Evolutionary conservation across 2,888 invertebrate species (phyloP), one percentile per base, ranked within the genome.

Genomic region (Parnassius apollo): DNA sequence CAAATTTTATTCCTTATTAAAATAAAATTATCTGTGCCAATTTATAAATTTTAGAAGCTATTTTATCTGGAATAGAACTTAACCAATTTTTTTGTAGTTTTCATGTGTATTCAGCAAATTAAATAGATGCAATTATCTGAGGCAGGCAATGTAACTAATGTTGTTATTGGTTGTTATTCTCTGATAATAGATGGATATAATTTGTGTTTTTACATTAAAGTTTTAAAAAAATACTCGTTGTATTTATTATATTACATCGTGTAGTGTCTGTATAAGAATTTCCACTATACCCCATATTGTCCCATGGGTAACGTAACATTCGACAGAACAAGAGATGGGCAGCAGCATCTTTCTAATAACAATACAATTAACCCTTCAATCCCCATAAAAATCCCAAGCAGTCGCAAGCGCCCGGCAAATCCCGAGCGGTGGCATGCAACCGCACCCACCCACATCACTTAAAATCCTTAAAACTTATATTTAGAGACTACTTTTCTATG

Each of bases 141-240:
- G 18, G 18, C 18, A 18, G 18, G 18, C 18, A 79, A 75, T 85
- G 83, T 85, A 81, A 68, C 75, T 82, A 83, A 25, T 25, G 25
- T 25, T 25, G 25, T 25, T 25, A 25, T 25, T 25, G 25, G 25
- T 83, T 88, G 86, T 89, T 88, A 84, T 80, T 82, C 81, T 81
- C 75, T 76, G 75, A 80, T 75, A 81, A 76, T 80, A 82, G 80
- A 72, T 74, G 75, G 78, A 69, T 82, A 81, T 85, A 86, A 77
- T 75, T 86, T 88, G 75, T 84, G 88, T 86, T 88, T 90, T 85
- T 89, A 88, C 82, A 88, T 79, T 85, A 86, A 88, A 90, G 83
- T 82, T 18, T 18, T 18, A 63, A 79, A 83, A 78, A 82, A 77
- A 85, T 80, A 85, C 81, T 88, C 88, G 89, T 89, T 67, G 65